Base-by-base conservation (phyloP, 2,113 vertebrate species). In the Eclectus roratus region DNA sequence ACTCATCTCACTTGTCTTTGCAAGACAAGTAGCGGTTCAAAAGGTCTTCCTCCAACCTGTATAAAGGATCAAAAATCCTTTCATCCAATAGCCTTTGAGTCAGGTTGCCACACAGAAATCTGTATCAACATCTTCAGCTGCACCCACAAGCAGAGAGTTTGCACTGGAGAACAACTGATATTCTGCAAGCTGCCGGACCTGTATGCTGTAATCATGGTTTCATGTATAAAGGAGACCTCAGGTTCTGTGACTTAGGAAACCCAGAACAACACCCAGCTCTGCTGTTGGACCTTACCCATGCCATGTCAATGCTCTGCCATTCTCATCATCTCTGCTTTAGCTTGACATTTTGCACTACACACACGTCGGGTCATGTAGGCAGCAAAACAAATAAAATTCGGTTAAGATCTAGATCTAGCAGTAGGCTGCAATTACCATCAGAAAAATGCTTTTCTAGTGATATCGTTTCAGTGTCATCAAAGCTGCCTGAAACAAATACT, bases 401-500 rank as follows among this genome's bases (percentile, higher is more conserved):
- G 35, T 41, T 72, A 74, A 68, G 61, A 93, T 72, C 76, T 61
- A 46, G 35, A 76, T 74, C 69, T 72, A 86, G 31, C 44, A 72
- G 35, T 31, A 80, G 18, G 17, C 52, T 94, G 52, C 52, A 92
- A 90, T 68, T 90, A 74, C 19, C 56, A 52, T 60, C 1, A 5
- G 72, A 86, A 83, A 91, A n/a, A 63, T 50, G 68, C 39, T 82
- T 96, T 88, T 39, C 60, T 60, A 80, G 55, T 92, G 81, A 92
- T 74, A 61, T 17, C n/a, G 82, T 76, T 89, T 44, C 82, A 63
- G 46, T 63, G 76, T 77, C 78, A 94, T 80, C 55, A 68, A 64
- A 95, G 71, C 37, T 93, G 63, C 53, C 53, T 91, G 64, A 90
- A 93, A 93, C 74, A 95, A 85, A 85, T 9, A 47, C 50, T 73